Evolutionary conservation across 37 sponge, comb jelly and placozoan species (phyloP).

Genomic region (Diacarnus erythraeanus): DNA sequence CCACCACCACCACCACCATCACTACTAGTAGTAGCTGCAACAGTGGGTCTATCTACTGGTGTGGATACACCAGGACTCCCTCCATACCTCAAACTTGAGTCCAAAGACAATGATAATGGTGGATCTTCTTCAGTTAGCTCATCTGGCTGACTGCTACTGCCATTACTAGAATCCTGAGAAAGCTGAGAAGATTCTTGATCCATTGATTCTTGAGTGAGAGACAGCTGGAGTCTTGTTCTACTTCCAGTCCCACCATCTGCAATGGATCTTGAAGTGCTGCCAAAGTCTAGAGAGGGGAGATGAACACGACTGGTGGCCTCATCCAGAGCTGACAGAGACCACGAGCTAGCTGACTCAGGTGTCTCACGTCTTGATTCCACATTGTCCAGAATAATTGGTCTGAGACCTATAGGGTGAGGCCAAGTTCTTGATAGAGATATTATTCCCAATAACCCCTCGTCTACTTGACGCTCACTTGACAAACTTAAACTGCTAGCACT

Average conservation of each 20-base stretch:
- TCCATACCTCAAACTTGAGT: neutral
- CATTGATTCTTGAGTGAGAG: neutral
- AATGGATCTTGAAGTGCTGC: neutral
- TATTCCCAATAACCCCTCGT: constrained; percentile 3
- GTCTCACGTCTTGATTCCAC: neutral
- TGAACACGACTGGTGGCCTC: neutral
- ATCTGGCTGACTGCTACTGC: constrained; percentile 41
- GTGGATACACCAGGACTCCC: neutral
- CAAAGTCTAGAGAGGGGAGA: neutral
- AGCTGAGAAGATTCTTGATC: constrained; percentile 15
- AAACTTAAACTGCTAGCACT: constrained; percentile 27
- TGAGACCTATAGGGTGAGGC: neutral
- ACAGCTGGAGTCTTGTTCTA: neutral
- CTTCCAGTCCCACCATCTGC: neutral
- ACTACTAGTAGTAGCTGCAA: neutral
- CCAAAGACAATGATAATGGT: neutral
- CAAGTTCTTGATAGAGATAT: neutral
- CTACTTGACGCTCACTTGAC: constrained; percentile 37
- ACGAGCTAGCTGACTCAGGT: neutral
- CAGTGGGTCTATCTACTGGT: neutral
- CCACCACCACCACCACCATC: neutral
- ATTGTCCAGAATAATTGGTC: neutral
- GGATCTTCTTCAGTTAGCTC: constrained; percentile 12
- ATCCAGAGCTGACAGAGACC: neutral
- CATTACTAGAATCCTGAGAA: constrained; percentile 43